Conservation (phyloP, 2,113 vertebrate genomes). For the Passer domesticus region DNA sequence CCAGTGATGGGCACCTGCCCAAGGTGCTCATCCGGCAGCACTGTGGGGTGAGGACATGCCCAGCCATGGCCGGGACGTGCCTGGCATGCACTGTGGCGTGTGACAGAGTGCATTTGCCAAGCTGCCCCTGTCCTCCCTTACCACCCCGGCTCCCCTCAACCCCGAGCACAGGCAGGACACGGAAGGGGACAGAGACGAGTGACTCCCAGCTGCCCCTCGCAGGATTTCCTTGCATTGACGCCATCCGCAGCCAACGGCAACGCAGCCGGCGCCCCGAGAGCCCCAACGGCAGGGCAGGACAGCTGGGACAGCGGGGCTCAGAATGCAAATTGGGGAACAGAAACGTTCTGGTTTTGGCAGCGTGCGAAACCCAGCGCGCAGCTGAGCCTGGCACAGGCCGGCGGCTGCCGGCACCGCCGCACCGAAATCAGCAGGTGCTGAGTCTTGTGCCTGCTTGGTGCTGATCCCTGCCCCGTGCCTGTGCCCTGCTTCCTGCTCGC, state of each 20-base stretch:
- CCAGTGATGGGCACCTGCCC: not conserved
- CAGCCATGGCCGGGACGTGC: fast-evolving
- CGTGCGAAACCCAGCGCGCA: not conserved
- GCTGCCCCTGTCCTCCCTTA: not conserved
- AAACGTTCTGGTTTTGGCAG: slow-evolving; percentile 1
- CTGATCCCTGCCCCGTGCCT: fast-evolving
- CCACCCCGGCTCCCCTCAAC: fast-evolving
- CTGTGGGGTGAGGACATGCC: fast-evolving
- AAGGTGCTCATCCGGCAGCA: fast-evolving
- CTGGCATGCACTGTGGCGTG: fast-evolving
- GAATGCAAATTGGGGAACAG: slow-evolving; percentile 54
- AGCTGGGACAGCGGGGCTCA: not conserved
- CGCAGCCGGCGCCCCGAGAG: not conserved
- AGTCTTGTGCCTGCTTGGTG: not conserved
- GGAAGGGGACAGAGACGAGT: not conserved
- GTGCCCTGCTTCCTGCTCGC: not conserved
- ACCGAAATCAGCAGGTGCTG: slow-evolving; percentile 51
- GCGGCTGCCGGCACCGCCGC: not conserved
- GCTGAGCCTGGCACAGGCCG: not conserved
- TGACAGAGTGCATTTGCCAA: not conserved
- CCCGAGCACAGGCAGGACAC: fast-evolving
- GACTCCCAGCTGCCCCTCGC: not conserved
- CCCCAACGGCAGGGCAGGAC: not conserved
- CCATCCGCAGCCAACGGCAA: not conserved
- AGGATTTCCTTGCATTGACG: not conserved